A percentile compares a stretch with the other conserved stretches of the same genome.
Conservation (phyloP, 2,888 invertebrate genomes). For the Athalia cordata region DNA sequence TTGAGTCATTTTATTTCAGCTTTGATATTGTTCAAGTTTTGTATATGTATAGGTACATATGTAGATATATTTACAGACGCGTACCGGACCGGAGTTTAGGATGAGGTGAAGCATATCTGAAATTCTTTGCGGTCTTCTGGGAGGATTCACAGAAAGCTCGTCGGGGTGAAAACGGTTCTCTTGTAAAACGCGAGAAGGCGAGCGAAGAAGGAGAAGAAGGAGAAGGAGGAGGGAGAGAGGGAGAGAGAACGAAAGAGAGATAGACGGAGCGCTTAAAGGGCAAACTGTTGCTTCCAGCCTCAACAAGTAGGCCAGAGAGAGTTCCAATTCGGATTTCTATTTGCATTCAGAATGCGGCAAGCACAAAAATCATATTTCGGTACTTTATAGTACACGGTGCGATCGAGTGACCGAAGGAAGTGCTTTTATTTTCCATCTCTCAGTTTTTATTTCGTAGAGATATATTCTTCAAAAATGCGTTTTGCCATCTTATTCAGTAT, state of each 20-base stretch:
- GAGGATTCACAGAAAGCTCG: background rate
- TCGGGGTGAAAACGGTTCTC: slow-evolving; percentile 14
- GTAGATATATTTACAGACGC: no score
- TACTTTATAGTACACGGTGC: background rate
- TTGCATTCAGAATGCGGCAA: slow-evolving; percentile 20
- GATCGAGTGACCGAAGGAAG: slow-evolving; percentile 27
- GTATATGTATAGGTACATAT: no score
- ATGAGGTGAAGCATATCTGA: slow-evolving; percentile 18
- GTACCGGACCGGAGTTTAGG: no score
- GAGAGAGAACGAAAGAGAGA: slow-evolving; percentile 24
- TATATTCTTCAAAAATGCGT: background rate
- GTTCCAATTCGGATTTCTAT: slow-evolving; percentile 33
- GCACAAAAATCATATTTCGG: slow-evolving; percentile 28
- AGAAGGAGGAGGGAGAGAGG: slow-evolving; percentile 7
- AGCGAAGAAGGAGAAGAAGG: slow-evolving; percentile 4
- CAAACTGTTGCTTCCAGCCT: slow-evolving; percentile 72
- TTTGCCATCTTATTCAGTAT: background rate
- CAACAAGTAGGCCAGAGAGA: slow-evolving; percentile 66
- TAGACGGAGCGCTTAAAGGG: slow-evolving; percentile 58
- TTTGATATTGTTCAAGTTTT: no score
- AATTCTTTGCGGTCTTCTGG: slow-evolving; percentile 31
- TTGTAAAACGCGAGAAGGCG: background rate
- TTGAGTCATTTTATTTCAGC: no score
- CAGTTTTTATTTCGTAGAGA: background rate
- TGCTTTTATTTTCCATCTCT: background rate